These are phyloP conservation scores for Watsonalla binaria DNA, from an alignment of 2,888 invertebrate species.

Conservation along the genomic window DNA sequence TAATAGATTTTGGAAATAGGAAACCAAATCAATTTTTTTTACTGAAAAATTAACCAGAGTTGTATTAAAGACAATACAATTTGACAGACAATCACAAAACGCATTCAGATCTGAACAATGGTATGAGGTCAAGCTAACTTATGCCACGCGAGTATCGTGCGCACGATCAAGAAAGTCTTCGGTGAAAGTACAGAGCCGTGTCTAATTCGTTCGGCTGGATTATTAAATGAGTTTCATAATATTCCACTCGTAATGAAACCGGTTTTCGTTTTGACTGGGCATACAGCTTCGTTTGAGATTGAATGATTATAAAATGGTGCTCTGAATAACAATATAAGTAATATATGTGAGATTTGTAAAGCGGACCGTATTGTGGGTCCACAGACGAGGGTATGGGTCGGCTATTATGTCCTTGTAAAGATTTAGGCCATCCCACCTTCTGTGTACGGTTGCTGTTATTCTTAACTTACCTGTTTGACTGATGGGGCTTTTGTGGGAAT, in stretches of 20 bases:
- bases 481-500: slow-evolving; percentile 18
- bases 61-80: slow-evolving; percentile 33
- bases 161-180: slow-evolving; percentile 58
- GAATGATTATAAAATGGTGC: slow-evolving; percentile 42
- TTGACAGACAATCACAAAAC: slow-evolving; percentile 46
- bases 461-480: slow-evolving; percentile 39
- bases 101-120: slow-evolving; percentile 47
- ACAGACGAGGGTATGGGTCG: slow-evolving; percentile 37
- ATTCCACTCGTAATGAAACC: slow-evolving; percentile 55
- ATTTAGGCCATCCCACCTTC: slow-evolving; percentile 35
- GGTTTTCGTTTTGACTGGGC: slow-evolving; percentile 39
- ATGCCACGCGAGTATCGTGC: slow-evolving; percentile 26
- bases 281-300: slow-evolving; percentile 38
- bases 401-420: slow-evolving; percentile 48
- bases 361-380: slow-evolving; percentile 50
- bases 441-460: slow-evolving; percentile 49
- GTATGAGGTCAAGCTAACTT: slow-evolving; percentile 60
- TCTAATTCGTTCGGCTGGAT: slow-evolving; percentile 60
- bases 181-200: slow-evolving; percentile 66
- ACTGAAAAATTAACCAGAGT: slow-evolving; percentile 34
- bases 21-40: not conserved
- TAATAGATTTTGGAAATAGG: too few relatives aligned
- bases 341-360: slow-evolving; percentile 50
- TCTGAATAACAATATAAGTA: slow-evolving; percentile 49
- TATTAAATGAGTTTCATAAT: slow-evolving; percentile 68